Percentiles rank a stretch among this genome's conserved stretches.
These are phyloP conservation scores for Melanotaenia parkinsoni DNA, from an alignment of 2,797 vertebrate species.

Conservation along the genomic window DNA sequence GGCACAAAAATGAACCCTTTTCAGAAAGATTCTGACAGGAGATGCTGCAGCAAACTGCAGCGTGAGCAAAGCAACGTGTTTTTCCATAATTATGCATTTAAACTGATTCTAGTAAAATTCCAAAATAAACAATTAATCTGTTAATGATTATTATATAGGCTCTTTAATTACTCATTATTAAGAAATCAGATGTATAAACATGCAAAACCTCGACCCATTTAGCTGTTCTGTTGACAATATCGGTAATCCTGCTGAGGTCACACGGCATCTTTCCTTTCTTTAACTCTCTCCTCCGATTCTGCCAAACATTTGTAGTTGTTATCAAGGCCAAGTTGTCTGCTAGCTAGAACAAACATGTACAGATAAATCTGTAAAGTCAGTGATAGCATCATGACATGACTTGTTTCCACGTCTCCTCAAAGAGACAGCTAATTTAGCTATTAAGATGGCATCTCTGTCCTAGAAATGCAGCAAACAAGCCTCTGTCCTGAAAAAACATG, in stretches of 20 bases:
- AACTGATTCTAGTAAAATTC: background rate
- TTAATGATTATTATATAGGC: background rate
- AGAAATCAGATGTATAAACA: constrained; percentile 15
- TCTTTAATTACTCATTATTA: background rate
- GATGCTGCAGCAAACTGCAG: background rate
- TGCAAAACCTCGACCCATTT: constrained; percentile 40
- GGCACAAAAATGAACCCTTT: background rate
- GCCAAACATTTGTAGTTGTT: constrained; percentile 38
- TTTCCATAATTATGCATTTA: background rate
- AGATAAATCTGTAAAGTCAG: constrained; percentile 12
- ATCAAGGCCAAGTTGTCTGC: constrained; percentile 9
- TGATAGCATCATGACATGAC: background rate
- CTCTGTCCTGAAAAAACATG: constrained; percentile 26
- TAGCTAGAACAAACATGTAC: background rate
- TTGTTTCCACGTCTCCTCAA: background rate
- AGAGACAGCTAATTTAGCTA: constrained; percentile 5
- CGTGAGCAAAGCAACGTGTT: background rate
- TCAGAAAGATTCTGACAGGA: background rate
- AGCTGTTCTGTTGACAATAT: constrained; percentile 15
- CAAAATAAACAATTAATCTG: background rate
- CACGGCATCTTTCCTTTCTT: constrained; percentile 17
- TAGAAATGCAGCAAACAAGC: constrained; percentile 23
- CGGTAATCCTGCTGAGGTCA: constrained; percentile 37
- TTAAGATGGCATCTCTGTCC: background rate
- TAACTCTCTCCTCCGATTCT: constrained; percentile 28